Base-by-base conservation (phyloP, 35 echinoderm and acorn worm genomes). In the Heliocidaris tuberculata region DNA sequence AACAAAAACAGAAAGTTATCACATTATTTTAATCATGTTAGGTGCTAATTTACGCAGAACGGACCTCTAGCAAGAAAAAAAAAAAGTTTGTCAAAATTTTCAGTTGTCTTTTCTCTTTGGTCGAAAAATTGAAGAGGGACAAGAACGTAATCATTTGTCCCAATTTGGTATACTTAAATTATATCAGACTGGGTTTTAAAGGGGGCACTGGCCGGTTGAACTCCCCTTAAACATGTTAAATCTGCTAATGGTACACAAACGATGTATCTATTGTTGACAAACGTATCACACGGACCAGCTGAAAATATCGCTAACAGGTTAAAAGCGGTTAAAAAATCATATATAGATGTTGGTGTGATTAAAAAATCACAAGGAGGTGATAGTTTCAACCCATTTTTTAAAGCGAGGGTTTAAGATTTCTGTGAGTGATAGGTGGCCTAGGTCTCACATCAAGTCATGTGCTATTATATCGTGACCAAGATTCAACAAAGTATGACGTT, bases 401-500 rank as follows among this genome's bases (percentile, higher is more conserved):
- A 78, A 78, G 65, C 15, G 27, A 7, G 65, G 8, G 0, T n/a
- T 78, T 1, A 3, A 78, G 27, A 78, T 78, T 24, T 78, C 27
- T n/a, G 0, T 78, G 65, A 78, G 21, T 78, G 65, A 78, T 78
- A 78, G 27, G 7, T 89, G 16, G 31, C 87, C 87, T 31, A 48
- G 47, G 87, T 89, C 87, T 89, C 31, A 32, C 30, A 31, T 89
- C 29, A 89, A 89, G 87, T 47, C 87, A 89, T 47, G 87, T 47
- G 47, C 87, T 47, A 19, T 89, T 78, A 78, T 78, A n/a, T 78
- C 65, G 27, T 32, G 87, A 89, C 87, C 87, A 32, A 89, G 29
- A 16, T 89, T 89, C 19, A 89, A 48, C 87, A 32, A 13, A 89
- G 87, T 89, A 89, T 89, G 87, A 89, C 87, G 87, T 89, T 24